Base-by-base conservation (phyloP, 1,140 invertebrate species). In the Eriocheir sinensis region DNA sequence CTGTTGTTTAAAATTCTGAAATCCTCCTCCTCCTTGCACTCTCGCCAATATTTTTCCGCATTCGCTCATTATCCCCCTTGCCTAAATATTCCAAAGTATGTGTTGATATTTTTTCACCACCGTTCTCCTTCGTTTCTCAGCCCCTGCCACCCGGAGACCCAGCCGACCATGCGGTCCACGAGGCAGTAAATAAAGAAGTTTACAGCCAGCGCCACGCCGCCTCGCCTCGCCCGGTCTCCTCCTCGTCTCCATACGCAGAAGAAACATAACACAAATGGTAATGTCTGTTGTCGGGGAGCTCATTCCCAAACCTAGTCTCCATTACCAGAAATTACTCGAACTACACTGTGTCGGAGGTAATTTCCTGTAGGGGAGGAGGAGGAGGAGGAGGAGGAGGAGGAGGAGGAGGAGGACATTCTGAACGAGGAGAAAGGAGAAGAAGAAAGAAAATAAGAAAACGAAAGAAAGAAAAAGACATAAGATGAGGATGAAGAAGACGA, bases 261-360 rank as follows among this genome's bases (percentile, higher is more conserved):
- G 36, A 38, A 40, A 32, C n/a, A 89, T 30, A 89, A 41, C 60
- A 72, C 32, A 89, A 48, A 53, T 89, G 88, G 27, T 89, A 89
- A 89, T 89, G 36, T 2, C 3, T 3, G 44, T 44, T 89, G 17
- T 48, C 36, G 0, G 41, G 6, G n/a, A 38, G 30, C n/a, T 36
- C 88, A 83, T 81, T 83, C 38, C 36, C 6, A 41, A 41, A 30
- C 38, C 72, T 12, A 81, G 72, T 92, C 41, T 92, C 91, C 91
- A 92, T 92, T 92, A 92, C 72, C 72, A 81, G 91, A 92, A 92
- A 92, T 92, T 92, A 41, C 91, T 41, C 72, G 34, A 40, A 92
- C 34, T n/a, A 40, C 34, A 32, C 79, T 81, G 15, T 81, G 72
- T 81, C 44, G 30, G 48, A 41, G 72, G 60, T 44, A 92, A 92